These are phyloP conservation scores for Leptopilina clavipes DNA, from an alignment of 1,140 invertebrate species.

Conservation along the genomic window DNA sequence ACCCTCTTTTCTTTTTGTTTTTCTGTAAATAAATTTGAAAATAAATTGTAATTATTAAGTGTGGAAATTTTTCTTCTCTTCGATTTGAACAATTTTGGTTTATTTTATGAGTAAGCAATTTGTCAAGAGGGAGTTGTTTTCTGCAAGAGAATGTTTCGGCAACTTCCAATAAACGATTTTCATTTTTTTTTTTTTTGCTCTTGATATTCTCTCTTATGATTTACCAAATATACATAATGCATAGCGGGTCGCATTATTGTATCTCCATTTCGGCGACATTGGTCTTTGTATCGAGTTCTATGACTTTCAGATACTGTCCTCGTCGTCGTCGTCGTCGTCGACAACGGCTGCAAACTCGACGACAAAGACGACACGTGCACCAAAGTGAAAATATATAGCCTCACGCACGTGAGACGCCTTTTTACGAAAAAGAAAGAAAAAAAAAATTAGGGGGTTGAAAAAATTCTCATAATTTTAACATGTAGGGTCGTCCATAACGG, in stretches of 20 bases:
- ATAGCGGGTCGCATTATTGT: slow-evolving; percentile 69
- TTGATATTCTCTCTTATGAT: slow-evolving; percentile 56
- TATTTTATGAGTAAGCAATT: background rate
- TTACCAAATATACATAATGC: slow-evolving; percentile 68
- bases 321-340: slow-evolving; percentile 48
- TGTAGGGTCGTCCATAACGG: slow-evolving; percentile 55
- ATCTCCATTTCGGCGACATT: slow-evolving; percentile 66
- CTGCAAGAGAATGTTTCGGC: background rate
- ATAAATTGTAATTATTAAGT: too few relatives aligned
- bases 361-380: slow-evolving; percentile 73
- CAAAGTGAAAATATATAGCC: slow-evolving; percentile 75
- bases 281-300: slow-evolving; percentile 60
- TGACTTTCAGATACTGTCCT: slow-evolving; percentile 32
- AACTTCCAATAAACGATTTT: slow-evolving; percentile 65
- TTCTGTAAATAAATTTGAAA: too few relatives aligned
- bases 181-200: slow-evolving; percentile 58
- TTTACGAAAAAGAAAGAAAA: slow-evolving; percentile 48
- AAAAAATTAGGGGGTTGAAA: slow-evolving; percentile 49
- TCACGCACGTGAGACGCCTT: slow-evolving; percentile 69
- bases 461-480: slow-evolving; percentile 69
- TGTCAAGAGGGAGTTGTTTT: slow-evolving; percentile 35
- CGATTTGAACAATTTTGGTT: too few relatives aligned
- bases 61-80: too few relatives aligned
- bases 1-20: too few relatives aligned
- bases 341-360: slow-evolving; percentile 68